Conservation (phyloP, 2,113 vertebrate genomes). For the Lutjanus erythropterus region DNA sequence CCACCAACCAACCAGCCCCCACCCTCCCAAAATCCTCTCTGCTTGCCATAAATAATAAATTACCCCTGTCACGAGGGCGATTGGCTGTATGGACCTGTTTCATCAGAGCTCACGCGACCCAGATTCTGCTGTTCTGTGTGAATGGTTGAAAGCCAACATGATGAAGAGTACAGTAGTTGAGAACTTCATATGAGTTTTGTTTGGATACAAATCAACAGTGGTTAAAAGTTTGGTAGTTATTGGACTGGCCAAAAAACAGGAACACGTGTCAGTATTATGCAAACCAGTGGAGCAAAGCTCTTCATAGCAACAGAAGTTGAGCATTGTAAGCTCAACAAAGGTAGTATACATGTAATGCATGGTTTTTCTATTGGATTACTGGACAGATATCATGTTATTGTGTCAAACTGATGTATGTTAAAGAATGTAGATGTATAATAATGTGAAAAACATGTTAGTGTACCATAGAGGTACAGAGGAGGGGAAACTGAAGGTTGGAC, state of each 20-base stretch:
- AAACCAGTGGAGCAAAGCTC: background rate
- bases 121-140: conserved; percentile 41
- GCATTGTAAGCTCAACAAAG: background rate
- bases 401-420: background rate
- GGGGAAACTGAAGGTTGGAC: background rate
- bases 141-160: background rate
- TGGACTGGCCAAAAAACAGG: background rate
- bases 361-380: no score
- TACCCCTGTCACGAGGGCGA: conserved; percentile 8
- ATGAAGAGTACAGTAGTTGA: background rate
- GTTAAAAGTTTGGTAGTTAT: background rate
- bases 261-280: background rate
- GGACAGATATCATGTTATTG: background rate
- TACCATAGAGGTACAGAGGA: conserved; percentile 1
- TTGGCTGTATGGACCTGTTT: conserved; percentile 52
- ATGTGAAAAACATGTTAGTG: background rate
- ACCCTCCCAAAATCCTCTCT: conserved; percentile 36
- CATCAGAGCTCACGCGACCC: conserved; percentile 39
- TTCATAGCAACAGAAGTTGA: background rate
- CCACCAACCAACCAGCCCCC: conserved; percentile 14
- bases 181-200: background rate
- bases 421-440: background rate
- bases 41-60: conserved; percentile 69
- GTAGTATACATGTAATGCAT: background rate
- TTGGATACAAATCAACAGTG: background rate